A percentile compares a stretch with the other conserved stretches of the same genome.
These are phyloP conservation scores for Odontomachus brunneus DNA, from an alignment of 1,140 invertebrate genomes.

Conservation along the genomic window DNA sequence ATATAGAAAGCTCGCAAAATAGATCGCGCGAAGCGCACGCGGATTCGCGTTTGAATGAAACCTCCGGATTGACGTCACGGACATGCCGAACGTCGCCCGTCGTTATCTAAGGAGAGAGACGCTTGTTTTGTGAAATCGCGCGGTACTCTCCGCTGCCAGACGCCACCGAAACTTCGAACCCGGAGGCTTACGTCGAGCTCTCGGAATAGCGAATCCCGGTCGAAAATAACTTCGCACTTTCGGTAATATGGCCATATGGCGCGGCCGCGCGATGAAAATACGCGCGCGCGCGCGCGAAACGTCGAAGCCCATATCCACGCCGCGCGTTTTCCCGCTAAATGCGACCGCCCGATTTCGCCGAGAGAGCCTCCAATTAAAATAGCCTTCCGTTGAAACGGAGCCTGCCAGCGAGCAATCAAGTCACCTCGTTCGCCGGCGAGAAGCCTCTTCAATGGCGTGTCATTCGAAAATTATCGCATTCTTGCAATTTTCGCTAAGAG, in stretches of 20 bases:
- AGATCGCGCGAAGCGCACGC: background rate
- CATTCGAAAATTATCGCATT: no score
- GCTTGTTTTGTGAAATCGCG: constrained; percentile 34
- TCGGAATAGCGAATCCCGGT: constrained; percentile 36
- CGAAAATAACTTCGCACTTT: constrained; percentile 50
- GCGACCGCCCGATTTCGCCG: background rate
- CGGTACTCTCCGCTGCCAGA: constrained; percentile 38
- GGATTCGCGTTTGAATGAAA: constrained; percentile 44
- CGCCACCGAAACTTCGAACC: constrained; percentile 1
- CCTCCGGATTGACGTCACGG: constrained; percentile 28
- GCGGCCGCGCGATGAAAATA: constrained; percentile 40
- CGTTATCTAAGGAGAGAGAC: constrained; percentile 44
- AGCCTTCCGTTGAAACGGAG: constrained; percentile 25
- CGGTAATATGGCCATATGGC: constrained; percentile 50
- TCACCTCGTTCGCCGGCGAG: background rate
- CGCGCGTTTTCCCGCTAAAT: background rate
- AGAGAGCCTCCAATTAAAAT: constrained; percentile 28
- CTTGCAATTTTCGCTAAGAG: no score
- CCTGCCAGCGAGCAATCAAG: background rate
- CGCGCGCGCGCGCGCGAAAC: constrained; percentile 12
- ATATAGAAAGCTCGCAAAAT: background rate
- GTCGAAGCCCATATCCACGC: constrained; percentile 9
- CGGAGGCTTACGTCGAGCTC: constrained; percentile 46
- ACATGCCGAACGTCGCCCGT: constrained; percentile 3
- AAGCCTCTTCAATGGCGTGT: no score